Conservation (phyloP, 2,797 vertebrate species). For the Chaunax sp. region DNA sequence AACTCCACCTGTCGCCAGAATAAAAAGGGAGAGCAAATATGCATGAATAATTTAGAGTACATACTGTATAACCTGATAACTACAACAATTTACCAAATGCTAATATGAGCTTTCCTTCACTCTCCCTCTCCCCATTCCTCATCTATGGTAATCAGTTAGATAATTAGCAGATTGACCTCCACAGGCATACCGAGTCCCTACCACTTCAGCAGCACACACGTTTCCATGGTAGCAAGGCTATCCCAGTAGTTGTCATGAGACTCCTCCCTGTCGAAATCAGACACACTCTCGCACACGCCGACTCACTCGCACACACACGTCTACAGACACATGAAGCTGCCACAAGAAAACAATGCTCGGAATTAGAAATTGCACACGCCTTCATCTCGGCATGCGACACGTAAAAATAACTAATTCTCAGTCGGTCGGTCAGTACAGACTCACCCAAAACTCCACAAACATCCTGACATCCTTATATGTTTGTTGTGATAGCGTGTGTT, state of each 20-base stretch:
- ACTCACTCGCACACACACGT: neutral
- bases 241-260: slow-evolving; percentile 15
- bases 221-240: slow-evolving; percentile 47
- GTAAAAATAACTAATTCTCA: too few species aligned
- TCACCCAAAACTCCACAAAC: neutral
- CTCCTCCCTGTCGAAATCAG: slow-evolving; percentile 6
- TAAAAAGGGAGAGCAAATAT: too few species aligned
- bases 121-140: slow-evolving; percentile 18
- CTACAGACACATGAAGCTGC: neutral
- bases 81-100: neutral
- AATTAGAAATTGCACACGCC: too few species aligned
- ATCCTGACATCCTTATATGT: neutral
- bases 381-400: too few species aligned
- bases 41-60: too few species aligned
- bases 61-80: neutral
- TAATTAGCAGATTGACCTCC: slow-evolving; percentile 58
- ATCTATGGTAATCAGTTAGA: slow-evolving; percentile 51
- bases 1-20: too few species aligned
- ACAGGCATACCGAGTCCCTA: neutral
- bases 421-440: too few species aligned
- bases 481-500: slow-evolving; percentile 11
- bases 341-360: too few species aligned
- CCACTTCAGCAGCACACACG: slow-evolving; percentile 8
- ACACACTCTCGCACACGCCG: too few species aligned
- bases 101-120: neutral